A percentile compares a stretch with the other conserved stretches of the same genome.
phyloP scores from a whole-genome alignment of 2,888 invertebrate species.

The Orthosia cruda region DNA sequence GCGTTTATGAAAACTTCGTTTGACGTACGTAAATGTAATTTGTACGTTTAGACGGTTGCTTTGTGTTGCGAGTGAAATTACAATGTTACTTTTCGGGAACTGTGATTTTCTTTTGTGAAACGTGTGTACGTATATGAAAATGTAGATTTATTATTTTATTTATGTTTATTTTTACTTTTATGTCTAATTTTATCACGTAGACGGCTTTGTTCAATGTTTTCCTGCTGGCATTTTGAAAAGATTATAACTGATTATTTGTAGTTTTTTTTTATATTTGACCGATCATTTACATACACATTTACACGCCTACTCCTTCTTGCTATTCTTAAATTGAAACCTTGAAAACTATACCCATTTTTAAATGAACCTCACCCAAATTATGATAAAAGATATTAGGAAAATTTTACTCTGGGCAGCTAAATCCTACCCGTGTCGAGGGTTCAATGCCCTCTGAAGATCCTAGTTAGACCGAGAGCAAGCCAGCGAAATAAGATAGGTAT shows the following conservation, averaged over 20 bases:
- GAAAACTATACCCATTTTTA: conserved; percentile 4
- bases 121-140: not conserved
- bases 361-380: conserved; percentile 14
- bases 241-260: too few relatives aligned
- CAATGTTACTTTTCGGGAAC: conserved; percentile 8
- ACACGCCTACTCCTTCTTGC: too few relatives aligned
- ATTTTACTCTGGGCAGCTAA: conserved; percentile 22
- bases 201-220: not conserved
- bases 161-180: not conserved
- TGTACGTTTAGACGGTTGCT: conserved; percentile 38
- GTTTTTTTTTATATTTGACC: too few relatives aligned
- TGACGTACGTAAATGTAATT: conserved; percentile 60
- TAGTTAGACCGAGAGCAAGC: conserved; percentile 40
- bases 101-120: conserved; percentile 9
- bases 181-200: not conserved
- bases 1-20: conserved; percentile 63
- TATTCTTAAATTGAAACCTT: not conserved
- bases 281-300: too few relatives aligned
- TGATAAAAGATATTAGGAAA: conserved; percentile 16
- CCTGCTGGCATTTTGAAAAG: too few relatives aligned
- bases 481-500: conserved; percentile 42
- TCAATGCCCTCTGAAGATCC: conserved; percentile 33
- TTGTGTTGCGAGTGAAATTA: conserved; percentile 27
- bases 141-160: not conserved
- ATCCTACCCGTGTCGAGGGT: conserved; percentile 33